phyloP scores from a whole-genome alignment of 2,888 invertebrate genomes.

The Keiferia lycopersicella region DNA sequence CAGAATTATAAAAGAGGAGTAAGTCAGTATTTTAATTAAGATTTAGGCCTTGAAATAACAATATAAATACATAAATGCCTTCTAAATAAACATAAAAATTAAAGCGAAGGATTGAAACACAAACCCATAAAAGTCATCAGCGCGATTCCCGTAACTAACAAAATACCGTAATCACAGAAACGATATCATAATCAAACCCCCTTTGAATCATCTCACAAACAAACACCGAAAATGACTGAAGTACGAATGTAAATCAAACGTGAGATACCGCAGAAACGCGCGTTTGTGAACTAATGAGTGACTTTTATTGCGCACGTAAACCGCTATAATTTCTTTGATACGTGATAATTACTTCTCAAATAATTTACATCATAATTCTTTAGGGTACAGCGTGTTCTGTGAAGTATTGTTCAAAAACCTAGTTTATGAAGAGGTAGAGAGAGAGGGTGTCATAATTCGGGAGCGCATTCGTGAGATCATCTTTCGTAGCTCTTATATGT shows the following conservation, averaged over 20 bases:
- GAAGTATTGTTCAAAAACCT: too few relatives aligned
- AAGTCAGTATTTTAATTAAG: too few relatives aligned
- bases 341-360: constrained; percentile 14
- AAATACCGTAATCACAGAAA: not conserved
- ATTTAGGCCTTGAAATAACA: too few relatives aligned
- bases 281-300: not conserved
- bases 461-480: too few relatives aligned
- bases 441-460: too few relatives aligned
- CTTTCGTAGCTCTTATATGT: too few relatives aligned
- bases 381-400: not conserved
- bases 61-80: too few relatives aligned
- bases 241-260: constrained; percentile 12
- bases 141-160: not conserved
- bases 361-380: constrained; percentile 12
- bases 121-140: too few relatives aligned
- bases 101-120: too few relatives aligned
- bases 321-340: constrained; percentile 13
- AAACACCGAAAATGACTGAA: constrained; percentile 10
- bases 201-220: constrained; percentile 8
- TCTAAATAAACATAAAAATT: too few relatives aligned
- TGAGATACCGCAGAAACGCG: not conserved
- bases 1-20: too few relatives aligned
- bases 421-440: too few relatives aligned
- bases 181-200: constrained; percentile 16
- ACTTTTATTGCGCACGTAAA: constrained; percentile 4